Evolutionary conservation across 2,797 vertebrate genomes (phyloP), one percentile per base, ranked within the genome.

Genomic region (Acrocephalus scirpaceus): DNA sequence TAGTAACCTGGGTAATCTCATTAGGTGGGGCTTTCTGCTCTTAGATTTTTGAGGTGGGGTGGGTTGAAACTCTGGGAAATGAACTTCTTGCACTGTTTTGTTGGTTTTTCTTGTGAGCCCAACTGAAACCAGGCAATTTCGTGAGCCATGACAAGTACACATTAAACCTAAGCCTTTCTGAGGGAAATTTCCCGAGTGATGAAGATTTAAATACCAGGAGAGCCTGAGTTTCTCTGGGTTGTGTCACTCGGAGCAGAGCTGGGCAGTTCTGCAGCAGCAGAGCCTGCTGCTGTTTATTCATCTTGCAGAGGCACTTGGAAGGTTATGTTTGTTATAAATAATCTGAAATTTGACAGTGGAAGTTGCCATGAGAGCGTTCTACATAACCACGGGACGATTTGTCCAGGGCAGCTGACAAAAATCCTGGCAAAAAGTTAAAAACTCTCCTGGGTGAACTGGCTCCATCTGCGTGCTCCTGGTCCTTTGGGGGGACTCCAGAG

Each of bases 1-100:
- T 64, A 91, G 91, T 66, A 81, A 79, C 83, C 66, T 71, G 79
- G 76, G n/a, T 86, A 88, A 92, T 92, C 89, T 94, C 79, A 53
- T 91, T 84, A 88, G 84, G 66, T 29, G 40, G 5, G 74, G 58
- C 79, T 90, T 73, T 72, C 53, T 90, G 50, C 57, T 93, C 88
- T 69, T 38, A 54, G 65, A 26, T 57, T 65, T 73, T 53, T 73
- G 13, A 20, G 7, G 32, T 3, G n/a, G 60, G 45, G 40, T 50
- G 56, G 27, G 53, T 74, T 73, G 64, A 61, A 92, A 76, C 82
- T 7, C 60, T 29, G 66, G 57, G 64, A 84, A 81, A 84, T 8
- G 0, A 45, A 57, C 74, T 90, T 71, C 47, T 62, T 44, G 10
- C 15, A 19, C 20, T 61, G 8, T 16, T 69, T 51, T 19, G 10